Percentiles rank a stretch among this genome's conserved stretches.
Evolutionary conservation across 23 tunicate genomes (phyloP).

Genomic region (Pegea sp.): DNA sequence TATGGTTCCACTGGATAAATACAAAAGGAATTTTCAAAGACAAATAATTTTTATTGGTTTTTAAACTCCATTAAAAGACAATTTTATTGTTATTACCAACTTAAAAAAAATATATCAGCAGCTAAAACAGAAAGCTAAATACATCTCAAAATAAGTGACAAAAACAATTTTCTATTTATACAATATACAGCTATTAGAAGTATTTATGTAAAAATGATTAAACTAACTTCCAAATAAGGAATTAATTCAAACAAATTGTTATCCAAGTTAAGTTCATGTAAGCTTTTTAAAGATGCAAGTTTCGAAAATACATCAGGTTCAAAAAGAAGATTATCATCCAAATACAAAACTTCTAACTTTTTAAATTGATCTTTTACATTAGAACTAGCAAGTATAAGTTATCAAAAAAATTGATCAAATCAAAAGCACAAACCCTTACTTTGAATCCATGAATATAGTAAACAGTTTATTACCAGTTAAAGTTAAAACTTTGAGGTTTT

Average conservation of each 20-base stretch:
- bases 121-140: too few relatives aligned
- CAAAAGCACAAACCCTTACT: background rate
- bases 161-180: too few relatives aligned
- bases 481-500: constrained; percentile 52
- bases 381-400: background rate
- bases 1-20: too few relatives aligned
- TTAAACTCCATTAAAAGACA: too few relatives aligned
- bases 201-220: too few relatives aligned
- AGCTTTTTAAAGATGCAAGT: constrained; percentile 55
- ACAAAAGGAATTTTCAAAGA: too few relatives aligned
- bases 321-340: constrained; percentile 50
- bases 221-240: constrained; percentile 50
- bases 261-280: constrained; percentile 65
- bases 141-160: too few relatives aligned
- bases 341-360: constrained; percentile 41
- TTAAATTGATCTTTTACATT: constrained; percentile 7
- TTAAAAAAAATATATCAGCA: too few relatives aligned
- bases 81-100: too few relatives aligned
- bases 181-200: too few relatives aligned
- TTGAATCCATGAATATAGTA: constrained; percentile 21
- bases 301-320: constrained; percentile 58
- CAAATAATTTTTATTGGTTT: too few relatives aligned
- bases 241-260: constrained; percentile 44
- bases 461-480: constrained; percentile 61
- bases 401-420: background rate